Base-by-base conservation (phyloP, 2,888 invertebrate genomes). In the Nomada ferruginata region DNA sequence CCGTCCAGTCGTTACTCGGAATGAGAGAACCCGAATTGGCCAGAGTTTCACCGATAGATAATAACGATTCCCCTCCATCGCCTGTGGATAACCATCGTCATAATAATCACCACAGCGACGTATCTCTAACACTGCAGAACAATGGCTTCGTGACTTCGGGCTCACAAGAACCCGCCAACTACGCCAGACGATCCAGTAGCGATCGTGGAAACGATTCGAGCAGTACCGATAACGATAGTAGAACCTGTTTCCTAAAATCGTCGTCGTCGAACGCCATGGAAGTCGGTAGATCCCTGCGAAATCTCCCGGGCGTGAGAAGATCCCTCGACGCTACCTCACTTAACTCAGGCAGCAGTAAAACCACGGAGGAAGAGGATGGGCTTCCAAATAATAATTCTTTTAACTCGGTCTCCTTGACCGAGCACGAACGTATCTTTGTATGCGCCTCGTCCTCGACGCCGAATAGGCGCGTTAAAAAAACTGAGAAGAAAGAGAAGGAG, bases 1-100 rank as follows among this genome's bases (percentile, higher is more conserved):
- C 96, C 36, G 95, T 96, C 69, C 95, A 96, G 87, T 96, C 96
- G 50, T 92, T 96, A 75, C 91, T 96, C 81, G 94, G 95, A 86
- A 96, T 95, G 79, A 95, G 95, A 85, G 96, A 96, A 89, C 96
- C 96, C 1, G 95, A 95, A 85, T 91, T 96, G 55, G 94, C 94
- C 20, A 93, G 94, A 70, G 82, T 93, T 13, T 74, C 77, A 11
- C 65, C 87, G 26, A 65, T 55, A 52, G 89, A 89, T 7, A 87
- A 88, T 26, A 87, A 85, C 63, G 82, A 61, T 1, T 81, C 83
- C 1, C 88, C 89, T 10, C 88, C 90, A 0, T 88, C 90, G 20
- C 89, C 90, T 44, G 65, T 83, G 69, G 75, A 86, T 2, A 75
- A 74, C 36, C 74, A 75, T 57, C 79, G 47, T 20, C 71, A 82